These are phyloP conservation scores for Brachionus sp. DNA, from an alignment of 1,140 invertebrate genomes.

Conservation along the genomic window DNA sequence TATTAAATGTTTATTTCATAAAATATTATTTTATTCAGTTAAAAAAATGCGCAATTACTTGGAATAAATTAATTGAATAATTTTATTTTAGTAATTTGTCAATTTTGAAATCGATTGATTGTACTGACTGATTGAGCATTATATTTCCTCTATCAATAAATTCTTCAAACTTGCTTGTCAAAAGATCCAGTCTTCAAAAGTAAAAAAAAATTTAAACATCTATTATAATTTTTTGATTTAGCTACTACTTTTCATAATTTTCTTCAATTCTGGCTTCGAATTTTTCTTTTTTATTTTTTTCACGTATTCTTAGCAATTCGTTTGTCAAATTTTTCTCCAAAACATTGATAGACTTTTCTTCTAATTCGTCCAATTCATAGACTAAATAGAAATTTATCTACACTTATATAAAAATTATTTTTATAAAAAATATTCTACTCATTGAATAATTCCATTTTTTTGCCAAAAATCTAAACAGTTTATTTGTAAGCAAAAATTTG, in stretches of 20 bases:
- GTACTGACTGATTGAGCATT: neutral
- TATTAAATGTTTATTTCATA: too few relatives aligned
- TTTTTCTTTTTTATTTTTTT: conserved; percentile 4
- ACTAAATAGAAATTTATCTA: neutral
- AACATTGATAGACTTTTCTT: neutral
- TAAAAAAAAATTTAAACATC: neutral
- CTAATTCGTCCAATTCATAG: conserved; percentile 6
- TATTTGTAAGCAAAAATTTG: neutral
- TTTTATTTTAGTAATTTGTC: neutral
- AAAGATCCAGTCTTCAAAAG: conserved; percentile 6
- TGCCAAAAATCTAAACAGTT: conserved; percentile 1
- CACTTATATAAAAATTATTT: neutral
- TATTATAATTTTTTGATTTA: too few relatives aligned
- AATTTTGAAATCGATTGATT: neutral
- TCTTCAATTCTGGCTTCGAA: neutral
- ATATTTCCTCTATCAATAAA: neutral
- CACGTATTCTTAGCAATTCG: neutral
- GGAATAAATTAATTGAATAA: neutral
- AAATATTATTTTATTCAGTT: neutral
- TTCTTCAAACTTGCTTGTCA: conserved; percentile 21
- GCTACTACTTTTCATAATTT: conserved; percentile 8
- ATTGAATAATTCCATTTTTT: neutral
- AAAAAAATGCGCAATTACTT: neutral
- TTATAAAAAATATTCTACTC: neutral
- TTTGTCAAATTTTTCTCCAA: neutral